Evolutionary conservation across 2,797 vertebrate genomes (phyloP).

Genomic region (Hydrophis major): DNA sequence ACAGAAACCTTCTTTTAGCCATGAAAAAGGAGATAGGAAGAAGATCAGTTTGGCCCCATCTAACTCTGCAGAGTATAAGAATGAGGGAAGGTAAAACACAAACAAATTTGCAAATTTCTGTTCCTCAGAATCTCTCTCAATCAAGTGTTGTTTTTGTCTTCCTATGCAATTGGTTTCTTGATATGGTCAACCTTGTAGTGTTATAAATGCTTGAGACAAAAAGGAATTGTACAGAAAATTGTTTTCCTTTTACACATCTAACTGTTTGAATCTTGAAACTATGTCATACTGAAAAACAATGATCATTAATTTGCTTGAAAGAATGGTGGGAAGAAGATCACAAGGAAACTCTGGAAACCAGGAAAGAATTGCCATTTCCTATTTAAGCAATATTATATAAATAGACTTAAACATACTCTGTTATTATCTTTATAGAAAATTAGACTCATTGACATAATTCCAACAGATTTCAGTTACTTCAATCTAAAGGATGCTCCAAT

Average conservation of each 20-base stretch:
- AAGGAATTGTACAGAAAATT: background rate
- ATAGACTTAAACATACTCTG: constrained; percentile 8
- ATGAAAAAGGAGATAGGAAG: background rate
- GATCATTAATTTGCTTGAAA: background rate
- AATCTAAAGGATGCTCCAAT: no score
- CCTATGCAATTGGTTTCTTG: background rate
- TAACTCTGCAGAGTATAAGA: background rate
- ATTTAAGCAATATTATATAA: constrained; percentile 39
- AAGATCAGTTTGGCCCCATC: background rate
- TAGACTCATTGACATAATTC: constrained; percentile 31
- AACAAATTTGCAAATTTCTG: background rate
- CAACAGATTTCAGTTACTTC: constrained; percentile 7
- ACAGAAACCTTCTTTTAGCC: background rate
- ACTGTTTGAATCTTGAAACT: background rate
- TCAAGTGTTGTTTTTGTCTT: background rate
- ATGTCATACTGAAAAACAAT: background rate
- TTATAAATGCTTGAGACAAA: background rate
- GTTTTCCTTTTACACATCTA: background rate
- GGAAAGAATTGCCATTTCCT: constrained; percentile 5
- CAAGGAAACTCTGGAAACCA: background rate
- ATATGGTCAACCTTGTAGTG: background rate
- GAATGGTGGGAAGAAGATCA: background rate
- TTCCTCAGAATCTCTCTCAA: background rate
- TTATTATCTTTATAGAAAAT: constrained; percentile 9
- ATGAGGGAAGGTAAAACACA: background rate